Evolutionary conservation across 2,888 invertebrate species (phyloP).

Genomic region (Tiliacea aurago): DNA sequence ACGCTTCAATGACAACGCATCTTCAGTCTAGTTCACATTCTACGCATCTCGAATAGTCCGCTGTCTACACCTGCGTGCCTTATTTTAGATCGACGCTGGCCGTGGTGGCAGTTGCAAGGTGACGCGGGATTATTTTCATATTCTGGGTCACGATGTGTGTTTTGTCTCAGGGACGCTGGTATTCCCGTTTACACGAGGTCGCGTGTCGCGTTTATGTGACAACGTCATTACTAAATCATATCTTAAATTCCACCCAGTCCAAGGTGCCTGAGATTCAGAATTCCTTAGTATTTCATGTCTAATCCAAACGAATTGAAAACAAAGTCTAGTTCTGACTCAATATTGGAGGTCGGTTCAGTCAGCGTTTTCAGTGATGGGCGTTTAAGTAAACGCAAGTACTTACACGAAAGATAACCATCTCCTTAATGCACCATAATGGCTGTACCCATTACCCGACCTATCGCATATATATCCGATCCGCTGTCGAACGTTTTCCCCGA

Average conservation of each 20-base stretch:
- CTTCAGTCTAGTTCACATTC: constrained; percentile 70
- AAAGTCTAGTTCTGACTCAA: neutral
- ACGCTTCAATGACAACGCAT: constrained; percentile 59
- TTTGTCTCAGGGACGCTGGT: constrained; percentile 86
- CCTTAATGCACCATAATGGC: constrained; percentile 38
- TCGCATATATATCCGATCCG: constrained; percentile 37
- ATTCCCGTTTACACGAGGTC: constrained; percentile 75
- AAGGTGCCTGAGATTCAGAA: constrained; percentile 40
- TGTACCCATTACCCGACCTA: constrained; percentile 42
- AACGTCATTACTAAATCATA: constrained; percentile 62
- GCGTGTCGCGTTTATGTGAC: constrained; percentile 71
- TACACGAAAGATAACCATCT: constrained; percentile 44
- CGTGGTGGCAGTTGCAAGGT: constrained; percentile 85
- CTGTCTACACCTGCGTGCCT: constrained; percentile 85
- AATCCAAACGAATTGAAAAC: constrained; percentile 5
- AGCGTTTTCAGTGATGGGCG: constrained; percentile 12
- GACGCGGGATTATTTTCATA: constrained; percentile 88
- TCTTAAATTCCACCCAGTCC: constrained; percentile 51
- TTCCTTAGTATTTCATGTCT: constrained; percentile 17
- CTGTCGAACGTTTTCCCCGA: constrained; percentile 55
- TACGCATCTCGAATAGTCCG: constrained; percentile 75
- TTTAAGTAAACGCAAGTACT: constrained; percentile 29
- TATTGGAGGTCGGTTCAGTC: constrained; percentile 8
- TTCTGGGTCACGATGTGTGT: constrained; percentile 86
- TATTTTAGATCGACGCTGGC: constrained; percentile 85